Base-by-base conservation (phyloP, 92 coral and sea anemone genomes). In the Isaurus tuberculatus region DNA sequence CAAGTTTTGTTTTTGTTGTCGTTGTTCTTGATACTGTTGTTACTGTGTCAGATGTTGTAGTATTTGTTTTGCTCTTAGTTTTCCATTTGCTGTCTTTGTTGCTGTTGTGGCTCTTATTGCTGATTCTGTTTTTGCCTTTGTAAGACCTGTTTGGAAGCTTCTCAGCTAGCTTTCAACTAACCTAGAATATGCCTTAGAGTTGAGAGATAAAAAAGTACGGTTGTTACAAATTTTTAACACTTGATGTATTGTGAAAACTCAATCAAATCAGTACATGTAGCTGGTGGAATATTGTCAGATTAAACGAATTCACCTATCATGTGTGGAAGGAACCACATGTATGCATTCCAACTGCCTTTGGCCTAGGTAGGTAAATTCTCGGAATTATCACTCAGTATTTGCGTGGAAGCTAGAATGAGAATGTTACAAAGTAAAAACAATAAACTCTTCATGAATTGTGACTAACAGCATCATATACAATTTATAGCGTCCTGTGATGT, bases 301-400 rank as follows among this genome's bases (percentile, higher is more conserved):
- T 72, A 26, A 22, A 43, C 26, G 48, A 70, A 72, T 23, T 72
- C 79, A 13, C 7, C 79, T 37, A n/a, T n/a, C n/a, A n/a, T n/a
- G 7, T 72, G 63, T 46, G 79, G 65, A 74, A 51, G 66, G 65
- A 28, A 53, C 13, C 46, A 31, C n/a, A 8, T 26, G 32, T 66
- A 53, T 26, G 32, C 80, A 53, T 42, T 74, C 46, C 25, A 65
- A 49, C 80, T 30, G 80, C 64, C 80, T 74, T 51, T 74, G 80
- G 80, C 66, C 80, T 29, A 19, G 43, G 80, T 74, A 19, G 43
- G 80, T 74, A 74, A 74, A 66, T 74, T 27, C 33, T 44, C 80
- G 48, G 80, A 74, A 30, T 74, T 49, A 29, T 74, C 80, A 30
- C 65, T 74, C 57, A 31, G 14, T 57, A n/a, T 19, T 46, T 27